Percentiles rank a stretch among this genome's conserved stretches.
phyloP scores from a whole-genome alignment of 2,113 vertebrate genomes.

The Eolophus roseicapilla region DNA sequence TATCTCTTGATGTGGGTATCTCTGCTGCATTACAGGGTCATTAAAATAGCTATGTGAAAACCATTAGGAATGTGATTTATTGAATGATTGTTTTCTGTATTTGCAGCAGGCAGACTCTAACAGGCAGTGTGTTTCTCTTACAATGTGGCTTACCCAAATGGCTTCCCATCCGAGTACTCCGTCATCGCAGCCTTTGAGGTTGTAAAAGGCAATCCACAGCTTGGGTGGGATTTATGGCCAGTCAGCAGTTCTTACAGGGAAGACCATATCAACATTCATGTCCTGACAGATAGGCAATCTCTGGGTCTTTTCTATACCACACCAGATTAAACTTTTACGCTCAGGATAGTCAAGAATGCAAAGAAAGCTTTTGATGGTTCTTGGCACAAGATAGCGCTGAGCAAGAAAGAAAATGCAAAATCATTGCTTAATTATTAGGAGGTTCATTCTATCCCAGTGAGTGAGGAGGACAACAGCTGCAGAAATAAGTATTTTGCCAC shows the following conservation, averaged over 20 bases:
- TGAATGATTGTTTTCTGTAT: neutral
- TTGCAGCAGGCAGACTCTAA: neutral
- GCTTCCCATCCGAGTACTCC: slow-evolving; percentile 75
- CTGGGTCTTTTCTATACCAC: slow-evolving; percentile 70
- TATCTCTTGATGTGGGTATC: neutral
- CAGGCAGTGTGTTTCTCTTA: neutral
- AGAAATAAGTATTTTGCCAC: slow-evolving; percentile 64
- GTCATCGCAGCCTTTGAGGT: slow-evolving; percentile 75
- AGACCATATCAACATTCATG: slow-evolving; percentile 63
- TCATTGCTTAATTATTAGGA: slow-evolving; percentile 75
- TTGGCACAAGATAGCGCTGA: slow-evolving; percentile 77
- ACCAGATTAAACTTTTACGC: slow-evolving; percentile 29
- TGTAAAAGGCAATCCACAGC: slow-evolving; percentile 49
- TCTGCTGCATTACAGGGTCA: neutral
- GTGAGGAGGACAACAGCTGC: slow-evolving; percentile 41
- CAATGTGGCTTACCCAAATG: slow-evolving; percentile 71
- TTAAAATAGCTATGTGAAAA: neutral
- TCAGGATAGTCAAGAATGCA: slow-evolving; percentile 64
- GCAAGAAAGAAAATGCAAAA: slow-evolving; percentile 67
- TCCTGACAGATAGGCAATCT: slow-evolving; percentile 63
- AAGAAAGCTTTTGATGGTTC: slow-evolving; percentile 72
- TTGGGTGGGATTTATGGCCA: slow-evolving; percentile 77
- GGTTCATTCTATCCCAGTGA: slow-evolving; percentile 44
- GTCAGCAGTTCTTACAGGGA: slow-evolving; percentile 68
- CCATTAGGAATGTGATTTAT: neutral